Evolutionary conservation across 2,113 vertebrate genomes (phyloP), one percentile per base, ranked within the genome.

Genomic region (Pollachius pollachius): DNA sequence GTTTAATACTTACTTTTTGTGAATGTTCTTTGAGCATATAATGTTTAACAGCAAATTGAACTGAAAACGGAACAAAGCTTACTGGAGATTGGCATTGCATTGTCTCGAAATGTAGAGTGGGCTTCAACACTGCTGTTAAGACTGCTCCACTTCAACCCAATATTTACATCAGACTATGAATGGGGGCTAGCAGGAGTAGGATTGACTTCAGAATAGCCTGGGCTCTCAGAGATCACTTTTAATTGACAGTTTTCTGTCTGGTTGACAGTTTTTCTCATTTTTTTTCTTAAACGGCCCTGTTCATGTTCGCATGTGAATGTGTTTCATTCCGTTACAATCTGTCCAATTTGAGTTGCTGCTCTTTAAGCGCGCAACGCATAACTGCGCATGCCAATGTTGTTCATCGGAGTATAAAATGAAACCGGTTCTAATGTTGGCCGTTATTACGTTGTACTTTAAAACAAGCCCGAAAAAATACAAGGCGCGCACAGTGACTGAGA

Each of bases 231-330:
- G 74, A 89, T 89, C 87, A 89, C 78, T 89, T 89, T 89, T 89
- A 89, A 89, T 89, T 89, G 87, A 89, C 87, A 89, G 85, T 86
- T 87, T 86, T 86, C 78, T 83, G 75, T 83, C 82, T 80, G 78
- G 60, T 73, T 83, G 84, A 83, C 85, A 84, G 61, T 15, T 83
- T 84, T 78, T 57, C 13, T 57, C 15, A 1, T 17, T 57, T 57
- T 57, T 57, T 57, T 57, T 57, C n/a, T 17, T 17, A 72, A 78
- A 78, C 73, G 72, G 69, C 78, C 66, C 72, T 76, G 62, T 78
- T 75, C 72, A 63, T 78, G 69, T 83, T 71, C 4, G 37, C 65
- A 76, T 84, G 82, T 77, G 81, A 80, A 87, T 79, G 72, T 59
- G 57, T 79, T 73, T 76, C 58, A 74, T 76, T 75, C 72, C 68